Conservation (phyloP, 2,888 invertebrate genomes). For the Mythimna pallens region DNA sequence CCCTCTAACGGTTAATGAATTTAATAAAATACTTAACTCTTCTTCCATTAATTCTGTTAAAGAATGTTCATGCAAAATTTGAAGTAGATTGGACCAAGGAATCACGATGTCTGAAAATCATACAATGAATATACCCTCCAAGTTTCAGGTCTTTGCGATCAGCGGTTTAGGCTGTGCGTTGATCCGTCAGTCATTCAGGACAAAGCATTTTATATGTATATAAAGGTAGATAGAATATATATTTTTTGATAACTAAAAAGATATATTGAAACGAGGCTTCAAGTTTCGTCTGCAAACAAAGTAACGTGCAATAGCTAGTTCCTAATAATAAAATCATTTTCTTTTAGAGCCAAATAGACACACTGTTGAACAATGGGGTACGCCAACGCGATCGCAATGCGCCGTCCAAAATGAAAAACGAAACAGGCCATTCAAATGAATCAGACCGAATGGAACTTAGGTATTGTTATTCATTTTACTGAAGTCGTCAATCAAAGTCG, state of each 20-base stretch:
- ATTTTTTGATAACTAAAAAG: not conserved
- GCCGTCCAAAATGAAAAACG: conserved; percentile 50
- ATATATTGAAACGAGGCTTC: not conserved
- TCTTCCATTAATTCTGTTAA: too few species aligned
- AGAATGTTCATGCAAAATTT: too few species aligned
- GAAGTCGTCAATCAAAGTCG: conserved; percentile 53
- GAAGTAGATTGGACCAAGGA: too few species aligned
- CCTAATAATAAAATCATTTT: conserved; percentile 27
- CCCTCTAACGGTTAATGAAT: too few species aligned
- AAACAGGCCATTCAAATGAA: conserved; percentile 55
- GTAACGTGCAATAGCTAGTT: not conserved
- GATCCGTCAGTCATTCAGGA: too few species aligned
- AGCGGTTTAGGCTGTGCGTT: too few species aligned
- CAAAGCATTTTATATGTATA: too few species aligned
- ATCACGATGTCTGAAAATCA: too few species aligned
- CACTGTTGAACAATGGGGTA: conserved; percentile 50
- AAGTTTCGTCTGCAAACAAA: not conserved
- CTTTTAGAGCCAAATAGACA: conserved; percentile 51
- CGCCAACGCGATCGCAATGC: conserved; percentile 11
- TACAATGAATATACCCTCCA: too few species aligned
- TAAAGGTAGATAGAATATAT: too few species aligned
- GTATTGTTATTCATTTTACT: conserved; percentile 52
- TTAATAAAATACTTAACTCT: too few species aligned
- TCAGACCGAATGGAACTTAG: conserved; percentile 48
- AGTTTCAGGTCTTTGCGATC: too few species aligned